These are phyloP conservation scores for Oenanthe melanoleuca DNA, from an alignment of 2,113 vertebrate species.

Conservation along the genomic window DNA sequence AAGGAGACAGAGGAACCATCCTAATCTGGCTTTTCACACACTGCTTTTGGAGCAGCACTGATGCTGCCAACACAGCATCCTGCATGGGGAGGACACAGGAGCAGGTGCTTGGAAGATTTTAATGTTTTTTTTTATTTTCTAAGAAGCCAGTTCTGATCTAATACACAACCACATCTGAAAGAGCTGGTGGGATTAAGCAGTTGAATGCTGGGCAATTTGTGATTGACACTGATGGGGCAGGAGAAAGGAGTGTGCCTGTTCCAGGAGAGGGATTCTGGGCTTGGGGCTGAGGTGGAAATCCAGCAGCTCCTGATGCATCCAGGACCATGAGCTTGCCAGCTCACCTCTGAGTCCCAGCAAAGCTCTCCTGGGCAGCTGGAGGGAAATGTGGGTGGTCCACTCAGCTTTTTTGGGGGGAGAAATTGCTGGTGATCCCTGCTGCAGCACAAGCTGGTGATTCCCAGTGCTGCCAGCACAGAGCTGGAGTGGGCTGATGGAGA, in stretches of 20 bases:
- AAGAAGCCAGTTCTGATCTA: background rate
- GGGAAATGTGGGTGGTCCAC: background rate
- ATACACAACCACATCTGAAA: background rate
- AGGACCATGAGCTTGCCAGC: background rate
- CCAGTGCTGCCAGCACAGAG: background rate
- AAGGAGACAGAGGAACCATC: background rate
- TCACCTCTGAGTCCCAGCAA: background rate
- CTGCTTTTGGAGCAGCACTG: background rate
- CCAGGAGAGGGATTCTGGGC: background rate
- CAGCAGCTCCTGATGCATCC: background rate
- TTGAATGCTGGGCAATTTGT: background rate
- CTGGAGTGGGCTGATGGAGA: background rate
- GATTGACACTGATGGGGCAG: background rate
- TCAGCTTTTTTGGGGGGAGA: background rate
- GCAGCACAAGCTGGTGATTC: accelerated
- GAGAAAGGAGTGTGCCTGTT: background rate
- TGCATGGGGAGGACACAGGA: background rate
- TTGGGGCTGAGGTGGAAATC: background rate
- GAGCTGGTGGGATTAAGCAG: background rate
- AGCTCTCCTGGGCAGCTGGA: background rate
- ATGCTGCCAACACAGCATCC: background rate
- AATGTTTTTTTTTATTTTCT: background rate
- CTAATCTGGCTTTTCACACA: background rate
- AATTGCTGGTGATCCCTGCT: background rate
- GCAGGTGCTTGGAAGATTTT: background rate